Conservation (phyloP, 1,140 invertebrate species). For the Homarus americanus region DNA sequence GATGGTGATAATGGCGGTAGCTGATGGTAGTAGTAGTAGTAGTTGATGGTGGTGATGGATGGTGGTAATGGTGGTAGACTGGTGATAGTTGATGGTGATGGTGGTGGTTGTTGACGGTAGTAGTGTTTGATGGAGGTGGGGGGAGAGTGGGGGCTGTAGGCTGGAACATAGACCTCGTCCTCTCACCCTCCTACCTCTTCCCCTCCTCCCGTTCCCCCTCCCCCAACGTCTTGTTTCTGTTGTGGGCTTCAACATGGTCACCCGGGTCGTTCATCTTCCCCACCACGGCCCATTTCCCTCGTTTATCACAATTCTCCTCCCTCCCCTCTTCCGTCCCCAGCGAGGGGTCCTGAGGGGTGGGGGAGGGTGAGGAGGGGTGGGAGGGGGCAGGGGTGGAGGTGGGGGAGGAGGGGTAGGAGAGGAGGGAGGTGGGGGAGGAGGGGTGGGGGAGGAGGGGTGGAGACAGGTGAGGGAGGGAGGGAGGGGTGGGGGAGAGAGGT, state of each 20-base stretch:
- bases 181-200: not conserved
- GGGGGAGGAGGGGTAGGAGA: no score
- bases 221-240: slow-evolving; percentile 19
- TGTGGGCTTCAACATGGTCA: not conserved
- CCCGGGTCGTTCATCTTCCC: slow-evolving; percentile 31
- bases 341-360: not conserved
- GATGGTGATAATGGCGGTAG: not conserved
- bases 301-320: slow-evolving; percentile 35
- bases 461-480: not conserved
- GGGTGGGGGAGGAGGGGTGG: not conserved
- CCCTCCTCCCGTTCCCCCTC: not conserved
- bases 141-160: not conserved
- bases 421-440: no score
- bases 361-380: no score
- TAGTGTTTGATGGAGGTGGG: not conserved
- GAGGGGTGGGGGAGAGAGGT: not conserved
- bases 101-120: not conserved
- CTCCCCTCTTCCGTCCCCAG: slow-evolving; percentile 3
- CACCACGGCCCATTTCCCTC: slow-evolving; percentile 38
- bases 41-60: not conserved
- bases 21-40: not conserved
- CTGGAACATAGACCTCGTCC: not conserved
- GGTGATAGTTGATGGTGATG: not conserved
- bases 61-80: no score
- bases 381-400: no score